Base-by-base conservation (phyloP, 2,113 vertebrate species). In the Salvator merianae region DNA sequence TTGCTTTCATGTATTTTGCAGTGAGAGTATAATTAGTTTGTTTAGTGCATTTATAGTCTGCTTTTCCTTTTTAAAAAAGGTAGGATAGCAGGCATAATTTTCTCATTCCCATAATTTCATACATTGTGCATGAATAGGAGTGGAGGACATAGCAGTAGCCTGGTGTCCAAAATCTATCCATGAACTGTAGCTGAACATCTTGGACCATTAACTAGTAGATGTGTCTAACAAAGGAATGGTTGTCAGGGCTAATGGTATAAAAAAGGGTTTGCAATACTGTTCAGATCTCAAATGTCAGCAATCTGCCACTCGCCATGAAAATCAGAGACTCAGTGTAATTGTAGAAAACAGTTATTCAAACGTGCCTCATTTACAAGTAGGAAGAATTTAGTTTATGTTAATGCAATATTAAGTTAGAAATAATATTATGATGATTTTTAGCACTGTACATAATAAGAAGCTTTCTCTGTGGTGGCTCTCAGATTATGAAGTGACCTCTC, bases 1-100 rank as follows among this genome's bases (percentile, higher is more conserved):
- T 34, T 68, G 36, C 70, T 90, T 91, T 66, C 43, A 40, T 43
- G 66, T 75, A 26, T 55, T 87, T 71, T n/a, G n/a, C n/a, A n/a
- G n/a, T n/a, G n/a, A n/a, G n/a, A n/a, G n/a, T 53, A 8, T 53
- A 7, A 53, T 53, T 53, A 8, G 14, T 53, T 53, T 53, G 14
- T 53, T 53, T 53, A 53, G 7, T 53, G 50, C 50, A 53, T 14
- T 53, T 53, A 14, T 53, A 53, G 7, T 53, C 50, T 14, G 7
- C 50, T n/a, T n/a, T n/a, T n/a, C n/a, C n/a, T n/a, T n/a, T n/a
- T n/a, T 14, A 53, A 53, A 14, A 14, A 53, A 14, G 7, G 7
- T 14, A 53, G 14, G 50, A 14, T 53, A 14, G 50, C 50, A 53
- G 7, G 14, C 50, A 53, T 53, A 26, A 63, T 63, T 68, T n/a